Evolutionary conservation across 1,140 invertebrate species (phyloP), one percentile per base, ranked within the genome.

Genomic region (Muscidifurax raptorellus): DNA sequence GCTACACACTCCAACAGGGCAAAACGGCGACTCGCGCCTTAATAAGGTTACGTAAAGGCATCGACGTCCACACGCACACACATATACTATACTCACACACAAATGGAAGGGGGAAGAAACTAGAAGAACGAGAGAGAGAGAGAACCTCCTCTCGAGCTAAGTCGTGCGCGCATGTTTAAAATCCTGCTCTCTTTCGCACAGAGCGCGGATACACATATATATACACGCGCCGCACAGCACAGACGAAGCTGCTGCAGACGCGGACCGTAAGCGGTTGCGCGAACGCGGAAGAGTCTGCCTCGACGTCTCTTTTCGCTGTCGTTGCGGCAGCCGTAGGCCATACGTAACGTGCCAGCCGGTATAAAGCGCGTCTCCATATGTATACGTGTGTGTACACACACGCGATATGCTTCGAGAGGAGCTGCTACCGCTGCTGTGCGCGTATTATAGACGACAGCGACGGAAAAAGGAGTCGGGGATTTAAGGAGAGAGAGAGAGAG

Each of bases 231-330:
- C 44, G 44, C 74, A 59, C 52, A n/a, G n/a, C 22, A 59, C 7
- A 59, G 18, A 18, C 18, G 52, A 18, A 59, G 85, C 85, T 78
- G 76, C 83, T 64, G 79, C 59, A 18, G 44, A 81, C 85, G 86
- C 88, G 84, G 84, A 52, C 88, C 85, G 85, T 88, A 89, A 89
- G 87, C 86, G 88, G 88, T 90, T 89, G 87, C 89, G 87, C 87
- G 87, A 90, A 90, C 89, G 88, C 90, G 90, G 90, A 90, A 90
- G 90, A 89, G 87, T 88, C 64, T 67, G 85, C 71, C 27, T 79
- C 74, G 82, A 76, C 82, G 22, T 25, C 25, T 86, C 83, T 59
- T 84, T 69, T 71, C 76, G 69, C 66, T 40, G 67, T 40, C 40
- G 15, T 7, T 32, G 44, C 22, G 7, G 25, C 13, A 59, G 52